A percentile compares a stretch with the other conserved stretches of the same genome.
phyloP scores from a whole-genome alignment of 2,113 vertebrate genomes.

The Phalacrocorax brasilianus region DNA sequence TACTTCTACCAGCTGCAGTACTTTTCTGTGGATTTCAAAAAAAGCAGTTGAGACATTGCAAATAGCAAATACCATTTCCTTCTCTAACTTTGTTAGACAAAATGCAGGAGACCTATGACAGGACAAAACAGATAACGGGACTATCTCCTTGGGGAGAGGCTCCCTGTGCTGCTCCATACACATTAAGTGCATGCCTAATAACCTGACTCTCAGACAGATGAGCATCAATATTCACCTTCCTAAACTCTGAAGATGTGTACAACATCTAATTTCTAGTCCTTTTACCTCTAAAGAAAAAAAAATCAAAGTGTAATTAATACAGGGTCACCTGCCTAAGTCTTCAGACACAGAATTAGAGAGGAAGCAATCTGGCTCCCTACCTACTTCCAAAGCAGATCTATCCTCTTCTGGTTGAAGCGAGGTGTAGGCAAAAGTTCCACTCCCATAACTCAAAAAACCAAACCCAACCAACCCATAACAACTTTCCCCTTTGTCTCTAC shows the following conservation, averaged over 20 bases:
- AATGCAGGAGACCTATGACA: neutral
- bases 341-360: neutral
- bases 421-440: neutral
- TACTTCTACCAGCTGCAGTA: neutral
- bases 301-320: neutral
- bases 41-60: neutral
- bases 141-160: neutral
- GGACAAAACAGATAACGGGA: neutral
- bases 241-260: neutral
- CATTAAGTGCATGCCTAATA: neutral
- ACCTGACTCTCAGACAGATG: neutral
- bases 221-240: neutral
- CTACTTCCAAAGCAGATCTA: neutral
- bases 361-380: neutral
- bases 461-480: neutral
- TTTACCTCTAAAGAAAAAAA: neutral
- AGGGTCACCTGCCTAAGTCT: neutral
- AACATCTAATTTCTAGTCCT: neutral
- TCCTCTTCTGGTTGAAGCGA: neutral
- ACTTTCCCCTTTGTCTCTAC: neutral
- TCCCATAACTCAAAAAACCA: neutral
- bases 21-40: neutral
- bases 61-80: neutral
- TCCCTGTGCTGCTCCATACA: neutral
- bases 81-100: neutral